Evolutionary conservation across 2,888 invertebrate genomes (phyloP).

Genomic region (Cerastis leucographa): DNA sequence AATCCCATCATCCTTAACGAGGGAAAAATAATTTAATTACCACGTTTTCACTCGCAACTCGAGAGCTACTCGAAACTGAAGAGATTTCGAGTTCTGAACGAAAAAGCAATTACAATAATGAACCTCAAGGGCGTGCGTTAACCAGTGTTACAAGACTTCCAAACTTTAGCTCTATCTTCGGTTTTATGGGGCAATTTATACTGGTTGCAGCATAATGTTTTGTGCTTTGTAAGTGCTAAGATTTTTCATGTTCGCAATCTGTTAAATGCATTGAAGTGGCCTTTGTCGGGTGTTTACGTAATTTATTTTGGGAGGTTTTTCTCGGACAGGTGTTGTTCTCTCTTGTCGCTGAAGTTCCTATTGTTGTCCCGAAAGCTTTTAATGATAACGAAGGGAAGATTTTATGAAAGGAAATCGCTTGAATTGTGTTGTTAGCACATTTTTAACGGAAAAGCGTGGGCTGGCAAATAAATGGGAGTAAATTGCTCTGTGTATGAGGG

Average conservation of each 20-base stretch:
- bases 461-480: background rate
- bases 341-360: slow-evolving; percentile 44
- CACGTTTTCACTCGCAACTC: slow-evolving; percentile 82
- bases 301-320: slow-evolving; percentile 66
- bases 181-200: slow-evolving; percentile 30
- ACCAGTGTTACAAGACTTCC: slow-evolving; percentile 65
- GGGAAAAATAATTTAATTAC: slow-evolving; percentile 87
- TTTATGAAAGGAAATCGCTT: slow-evolving; percentile 27
- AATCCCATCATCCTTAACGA: slow-evolving; percentile 78
- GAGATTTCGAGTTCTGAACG: slow-evolving; percentile 83
- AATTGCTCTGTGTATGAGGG: slow-evolving; percentile 26
- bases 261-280: slow-evolving; percentile 82
- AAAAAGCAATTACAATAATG: slow-evolving; percentile 86
- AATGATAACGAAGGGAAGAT: slow-evolving; percentile 53
- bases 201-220: slow-evolving; percentile 56
- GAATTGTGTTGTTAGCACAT: slow-evolving; percentile 33
- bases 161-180: slow-evolving; percentile 27
- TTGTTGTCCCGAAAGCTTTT: slow-evolving; percentile 62
- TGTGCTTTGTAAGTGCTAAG: slow-evolving; percentile 73
- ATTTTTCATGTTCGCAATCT: slow-evolving; percentile 82
- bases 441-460: background rate
- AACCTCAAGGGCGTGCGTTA: slow-evolving; percentile 79
- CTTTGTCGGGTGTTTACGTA: slow-evolving; percentile 75
- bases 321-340: slow-evolving; percentile 69
- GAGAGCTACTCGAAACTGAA: slow-evolving; percentile 84